A percentile compares a stretch with the other conserved stretches of the same genome.
These are phyloP conservation scores for Ostrea edulis DNA, from an alignment of 1,140 invertebrate genomes.

Conservation along the genomic window DNA sequence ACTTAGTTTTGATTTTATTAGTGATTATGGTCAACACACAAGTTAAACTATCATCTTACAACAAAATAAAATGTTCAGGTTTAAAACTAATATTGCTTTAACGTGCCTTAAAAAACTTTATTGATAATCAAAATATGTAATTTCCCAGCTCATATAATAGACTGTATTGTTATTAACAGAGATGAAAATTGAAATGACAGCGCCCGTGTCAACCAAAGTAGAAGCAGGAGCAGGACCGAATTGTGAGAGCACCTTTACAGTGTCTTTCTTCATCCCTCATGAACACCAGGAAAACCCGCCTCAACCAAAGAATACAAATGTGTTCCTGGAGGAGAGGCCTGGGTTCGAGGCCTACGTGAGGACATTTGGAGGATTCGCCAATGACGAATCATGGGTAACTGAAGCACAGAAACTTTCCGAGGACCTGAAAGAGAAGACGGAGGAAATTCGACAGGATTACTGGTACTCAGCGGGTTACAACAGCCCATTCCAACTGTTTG, in stretches of 20 bases:
- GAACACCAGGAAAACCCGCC: conserved; percentile 72
- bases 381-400: conserved; percentile 65
- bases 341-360: conserved; percentile 69
- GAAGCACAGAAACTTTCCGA: conserved; percentile 61
- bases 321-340: conserved; percentile 75
- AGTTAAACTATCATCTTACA: too few relatives aligned
- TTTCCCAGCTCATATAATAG: too few relatives aligned
- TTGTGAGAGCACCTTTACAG: conserved; percentile 76
- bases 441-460: conserved; percentile 54
- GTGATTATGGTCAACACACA: too few relatives aligned
- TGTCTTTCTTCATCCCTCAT: conserved; percentile 77
- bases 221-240: conserved; percentile 76
- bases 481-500: conserved; percentile 71
- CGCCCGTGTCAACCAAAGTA: conserved; percentile 75
- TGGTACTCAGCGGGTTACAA: conserved; percentile 74
- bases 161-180: too few relatives aligned
- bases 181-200: conserved; percentile 78
- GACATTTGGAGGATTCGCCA: conserved; percentile 71
- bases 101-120: too few relatives aligned
- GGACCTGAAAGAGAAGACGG: conserved; percentile 54
- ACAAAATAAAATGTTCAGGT: too few relatives aligned
- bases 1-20: too few relatives aligned
- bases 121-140: too few relatives aligned
- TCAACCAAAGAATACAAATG: conserved; percentile 69
- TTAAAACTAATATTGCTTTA: too few relatives aligned